Conservation (phyloP, 2,113 vertebrate genomes). For the Psephotus haematonotus region DNA sequence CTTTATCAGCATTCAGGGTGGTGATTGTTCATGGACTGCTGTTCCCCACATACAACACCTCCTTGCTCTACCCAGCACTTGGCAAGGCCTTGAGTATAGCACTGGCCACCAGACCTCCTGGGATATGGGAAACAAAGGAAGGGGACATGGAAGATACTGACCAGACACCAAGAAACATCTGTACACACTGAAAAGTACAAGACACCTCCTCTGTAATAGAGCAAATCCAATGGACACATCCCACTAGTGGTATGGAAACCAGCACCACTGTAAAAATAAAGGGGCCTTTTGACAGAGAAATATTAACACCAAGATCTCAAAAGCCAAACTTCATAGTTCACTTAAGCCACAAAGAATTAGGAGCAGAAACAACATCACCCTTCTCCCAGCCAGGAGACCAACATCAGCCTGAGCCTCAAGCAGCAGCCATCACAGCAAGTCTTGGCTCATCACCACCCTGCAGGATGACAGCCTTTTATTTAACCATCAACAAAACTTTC, state of each 20-base stretch:
- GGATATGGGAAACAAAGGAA: not conserved
- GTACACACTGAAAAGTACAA: not conserved
- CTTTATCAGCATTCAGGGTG: not conserved
- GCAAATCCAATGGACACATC: not conserved
- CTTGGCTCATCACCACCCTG: not conserved
- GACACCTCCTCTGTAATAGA: not conserved
- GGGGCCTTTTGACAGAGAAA: not conserved
- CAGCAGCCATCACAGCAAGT: not conserved
- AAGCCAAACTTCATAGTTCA: not conserved
- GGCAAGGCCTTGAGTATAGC: not conserved
- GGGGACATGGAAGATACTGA: not conserved
- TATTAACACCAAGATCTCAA: rapidly evolving
- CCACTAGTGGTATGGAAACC: not conserved
- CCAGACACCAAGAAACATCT: not conserved
- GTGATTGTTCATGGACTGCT: not conserved
- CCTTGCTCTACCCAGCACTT: not conserved
- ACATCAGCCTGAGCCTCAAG: not conserved
- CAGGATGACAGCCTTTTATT: not conserved
- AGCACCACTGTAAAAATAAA: not conserved
- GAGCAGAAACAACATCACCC: not conserved
- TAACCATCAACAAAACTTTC: not conserved
- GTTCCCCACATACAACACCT: not conserved
- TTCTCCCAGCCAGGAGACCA: not conserved
- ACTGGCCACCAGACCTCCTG: not conserved
- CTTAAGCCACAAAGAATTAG: not conserved